phyloP scores from a whole-genome alignment of 2,113 vertebrate genomes.

The Anarhynchus alexandrinus region DNA sequence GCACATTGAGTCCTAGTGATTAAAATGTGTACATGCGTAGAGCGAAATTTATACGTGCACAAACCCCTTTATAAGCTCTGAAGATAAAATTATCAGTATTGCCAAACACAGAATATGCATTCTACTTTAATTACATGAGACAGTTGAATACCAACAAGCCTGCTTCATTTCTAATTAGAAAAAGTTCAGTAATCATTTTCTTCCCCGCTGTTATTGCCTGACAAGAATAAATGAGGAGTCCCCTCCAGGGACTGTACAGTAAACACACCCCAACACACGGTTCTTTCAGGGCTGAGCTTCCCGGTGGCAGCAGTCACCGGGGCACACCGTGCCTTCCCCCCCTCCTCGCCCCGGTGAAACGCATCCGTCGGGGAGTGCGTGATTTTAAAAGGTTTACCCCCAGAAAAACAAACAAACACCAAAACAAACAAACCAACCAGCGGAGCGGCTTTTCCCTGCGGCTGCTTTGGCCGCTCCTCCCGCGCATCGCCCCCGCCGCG shows the following conservation, averaged over 20 bases:
- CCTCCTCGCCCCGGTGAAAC: too few relatives aligned
- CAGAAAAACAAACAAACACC: background rate
- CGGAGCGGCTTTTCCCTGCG: background rate
- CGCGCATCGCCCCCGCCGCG: background rate
- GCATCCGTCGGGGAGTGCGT: accelerated
- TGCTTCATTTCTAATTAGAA: slow-evolving; percentile 43
- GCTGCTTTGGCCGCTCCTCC: background rate
- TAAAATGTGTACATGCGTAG: background rate
- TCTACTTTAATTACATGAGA: slow-evolving; percentile 24
- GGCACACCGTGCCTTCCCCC: background rate
- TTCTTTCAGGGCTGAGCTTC: background rate
- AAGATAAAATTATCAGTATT: slow-evolving; percentile 46
- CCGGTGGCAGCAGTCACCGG: background rate
- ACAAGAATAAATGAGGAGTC: slow-evolving; percentile 3
- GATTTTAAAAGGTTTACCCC: background rate
- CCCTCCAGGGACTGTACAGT: background rate
- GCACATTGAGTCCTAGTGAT: background rate
- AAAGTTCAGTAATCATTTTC: slow-evolving; percentile 27
- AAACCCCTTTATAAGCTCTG: background rate
- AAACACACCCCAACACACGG: background rate
- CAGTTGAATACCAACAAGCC: slow-evolving; percentile 34
- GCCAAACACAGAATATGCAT: slow-evolving; percentile 21
- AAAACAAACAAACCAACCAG: too few relatives aligned
- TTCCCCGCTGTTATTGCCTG: slow-evolving; percentile 32
- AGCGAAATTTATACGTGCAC: background rate